Conservation (phyloP, 2,113 vertebrate genomes). For the Vombatus ursinus region DNA sequence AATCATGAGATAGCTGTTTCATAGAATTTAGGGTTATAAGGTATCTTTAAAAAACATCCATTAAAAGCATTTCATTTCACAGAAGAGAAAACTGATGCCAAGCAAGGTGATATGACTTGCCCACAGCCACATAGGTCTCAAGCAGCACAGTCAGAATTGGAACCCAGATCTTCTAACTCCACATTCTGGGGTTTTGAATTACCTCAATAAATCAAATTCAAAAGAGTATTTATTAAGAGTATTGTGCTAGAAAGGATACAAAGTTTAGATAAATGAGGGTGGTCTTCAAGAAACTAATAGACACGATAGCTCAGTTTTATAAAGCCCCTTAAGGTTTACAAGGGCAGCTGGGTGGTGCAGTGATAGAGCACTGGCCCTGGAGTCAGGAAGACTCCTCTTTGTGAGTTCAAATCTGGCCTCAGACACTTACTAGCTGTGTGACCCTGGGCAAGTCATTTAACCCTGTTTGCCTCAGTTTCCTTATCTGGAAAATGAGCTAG, state of each 20-base stretch:
- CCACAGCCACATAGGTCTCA: neutral
- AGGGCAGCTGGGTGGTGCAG: neutral
- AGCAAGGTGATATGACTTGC: too few species aligned
- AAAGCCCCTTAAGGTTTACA: neutral
- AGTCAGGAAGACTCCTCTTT: neutral
- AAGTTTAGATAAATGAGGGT: neutral
- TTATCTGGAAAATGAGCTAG: too few species aligned
- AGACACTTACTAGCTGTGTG: neutral
- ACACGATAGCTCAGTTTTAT: neutral
- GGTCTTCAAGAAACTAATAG: neutral
- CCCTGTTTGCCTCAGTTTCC: neutral
- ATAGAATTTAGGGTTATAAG: too few species aligned
- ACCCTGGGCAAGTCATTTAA: neutral
- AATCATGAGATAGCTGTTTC: too few species aligned
- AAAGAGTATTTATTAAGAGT: neutral
- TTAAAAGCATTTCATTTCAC: too few species aligned
- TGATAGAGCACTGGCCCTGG: neutral
- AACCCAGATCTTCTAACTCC: neutral
- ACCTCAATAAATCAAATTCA: neutral
- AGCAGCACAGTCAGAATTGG: neutral
- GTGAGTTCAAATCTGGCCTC: conserved; percentile 9
- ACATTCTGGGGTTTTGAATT: neutral
- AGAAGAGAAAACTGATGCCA: too few species aligned
- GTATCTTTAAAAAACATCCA: too few species aligned
- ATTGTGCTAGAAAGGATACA: neutral